These are phyloP conservation scores for Bujurquina vittata DNA, from an alignment of 2,113 vertebrate genomes.

Conservation along the genomic window DNA sequence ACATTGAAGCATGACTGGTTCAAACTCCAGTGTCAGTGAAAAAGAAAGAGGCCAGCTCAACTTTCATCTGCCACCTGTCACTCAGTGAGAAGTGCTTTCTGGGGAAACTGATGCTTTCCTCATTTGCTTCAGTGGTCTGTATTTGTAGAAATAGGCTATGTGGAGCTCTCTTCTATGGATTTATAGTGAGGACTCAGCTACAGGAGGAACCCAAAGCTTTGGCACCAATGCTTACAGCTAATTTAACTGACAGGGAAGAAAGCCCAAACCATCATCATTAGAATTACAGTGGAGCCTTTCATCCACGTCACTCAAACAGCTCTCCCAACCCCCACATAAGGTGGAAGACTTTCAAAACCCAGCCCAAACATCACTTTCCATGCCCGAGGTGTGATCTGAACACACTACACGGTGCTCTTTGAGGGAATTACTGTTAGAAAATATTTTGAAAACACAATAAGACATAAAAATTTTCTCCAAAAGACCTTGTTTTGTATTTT, in stretches of 20 bases:
- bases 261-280: background rate
- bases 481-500: background rate
- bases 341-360: background rate
- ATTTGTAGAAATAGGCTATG: background rate
- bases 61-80: background rate
- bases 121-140: background rate
- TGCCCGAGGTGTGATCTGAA: background rate
- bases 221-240: background rate
- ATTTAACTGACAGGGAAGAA: background rate
- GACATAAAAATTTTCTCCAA: background rate
- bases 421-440: too few species aligned
- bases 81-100: background rate
- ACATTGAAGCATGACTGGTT: background rate
- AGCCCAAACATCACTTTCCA: background rate
- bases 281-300: background rate
- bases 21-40: background rate
- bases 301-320: background rate
- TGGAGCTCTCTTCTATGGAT: background rate
- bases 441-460: too few species aligned
- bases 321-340: background rate
- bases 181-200: background rate
- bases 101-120: background rate
- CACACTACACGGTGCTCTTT: background rate
- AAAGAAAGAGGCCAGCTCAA: background rate
- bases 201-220: background rate